These are phyloP conservation scores for Dynastes grantii DNA, from an alignment of 2,888 invertebrate genomes.

Conservation along the genomic window DNA sequence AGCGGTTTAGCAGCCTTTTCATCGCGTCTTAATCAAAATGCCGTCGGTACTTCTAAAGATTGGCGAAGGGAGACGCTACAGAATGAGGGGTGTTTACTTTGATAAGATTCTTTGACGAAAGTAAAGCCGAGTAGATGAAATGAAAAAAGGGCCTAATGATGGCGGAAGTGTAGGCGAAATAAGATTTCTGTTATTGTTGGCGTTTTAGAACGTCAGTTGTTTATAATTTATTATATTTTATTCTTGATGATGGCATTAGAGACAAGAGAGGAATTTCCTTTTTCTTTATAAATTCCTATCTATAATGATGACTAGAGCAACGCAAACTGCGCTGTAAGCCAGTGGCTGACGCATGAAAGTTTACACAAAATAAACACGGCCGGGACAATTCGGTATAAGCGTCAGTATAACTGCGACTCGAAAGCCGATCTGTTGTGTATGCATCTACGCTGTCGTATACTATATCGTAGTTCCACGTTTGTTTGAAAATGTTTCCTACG, in stretches of 20 bases:
- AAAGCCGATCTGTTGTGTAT: no score
- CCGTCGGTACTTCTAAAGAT: conserved; percentile 23
- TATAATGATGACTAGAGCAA: neutral
- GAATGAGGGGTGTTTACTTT: conserved; percentile 29
- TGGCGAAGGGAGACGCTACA: neutral
- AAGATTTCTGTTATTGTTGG: neutral
- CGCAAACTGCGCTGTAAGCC: no score
- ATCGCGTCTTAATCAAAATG: conserved; percentile 31
- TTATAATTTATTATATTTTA: neutral
- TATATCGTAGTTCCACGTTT: no score
- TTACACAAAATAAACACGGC: no score
- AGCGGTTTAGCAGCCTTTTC: conserved; percentile 17
- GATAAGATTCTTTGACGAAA: conserved; percentile 37
- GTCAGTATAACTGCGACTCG: no score
- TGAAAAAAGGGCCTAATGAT: neutral
- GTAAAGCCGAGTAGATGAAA: conserved; percentile 27
- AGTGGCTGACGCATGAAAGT: no score
- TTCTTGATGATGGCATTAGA: neutral
- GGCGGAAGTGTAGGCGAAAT: neutral
- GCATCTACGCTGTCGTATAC: no score
- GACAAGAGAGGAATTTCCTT: neutral
- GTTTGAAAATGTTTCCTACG: no score
- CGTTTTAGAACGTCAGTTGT: neutral
- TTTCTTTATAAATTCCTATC: neutral
- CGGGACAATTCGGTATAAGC: no score